Base-by-base conservation (phyloP, 92 coral and sea anemone species). In the Micromussa lordhowensis region DNA sequence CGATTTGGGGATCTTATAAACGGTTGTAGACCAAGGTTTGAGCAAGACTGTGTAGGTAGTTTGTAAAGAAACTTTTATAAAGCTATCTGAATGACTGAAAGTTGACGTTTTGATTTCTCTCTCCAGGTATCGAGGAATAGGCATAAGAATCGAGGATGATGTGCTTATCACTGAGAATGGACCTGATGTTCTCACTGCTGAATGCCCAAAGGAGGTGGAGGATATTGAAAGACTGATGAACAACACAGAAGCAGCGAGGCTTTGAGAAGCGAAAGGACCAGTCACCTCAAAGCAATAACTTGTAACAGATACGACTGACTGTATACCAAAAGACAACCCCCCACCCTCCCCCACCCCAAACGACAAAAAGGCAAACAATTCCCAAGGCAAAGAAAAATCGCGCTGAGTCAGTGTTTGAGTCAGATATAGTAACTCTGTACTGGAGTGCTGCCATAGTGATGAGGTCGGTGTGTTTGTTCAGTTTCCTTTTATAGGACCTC, bases 91-190 rank as follows among this genome's bases (percentile, higher is more conserved):
- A 19, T n/a, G 57, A n/a, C n/a, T 40, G 48, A 40, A 40, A 40
- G 10, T 40, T 40, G 48, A 4, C 8, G 0, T 40, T 40, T 40
- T 4, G 48, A 40, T 40, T 40, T 10, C 48, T 40, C 48, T 68
- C 21, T 68, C 17, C 78, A 97, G 99, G 84, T 97, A 88, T 83
- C 97, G 87, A 35, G 99, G 99, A 49, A 94, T 88, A 68, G 99
- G 99, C 73, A 94, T 97, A 19, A 93, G 99, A 61, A 97, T 97
- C 26, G 99, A 97, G 87, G 99, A 97, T 68, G 99, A 97, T 85
- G 90, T 97, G 5, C 82, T 97, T 14, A 97, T 97, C 38, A 97
- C 99, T 40, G 89, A 93, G 34, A 85, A 63, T 58, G 98, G 95
- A 3, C 95, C 95, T 17, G 99, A 96, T 55, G 88, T 95, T 28